Conservation (phyloP, 2,797 vertebrate genomes). For the Centroberyx gerrardi region DNA sequence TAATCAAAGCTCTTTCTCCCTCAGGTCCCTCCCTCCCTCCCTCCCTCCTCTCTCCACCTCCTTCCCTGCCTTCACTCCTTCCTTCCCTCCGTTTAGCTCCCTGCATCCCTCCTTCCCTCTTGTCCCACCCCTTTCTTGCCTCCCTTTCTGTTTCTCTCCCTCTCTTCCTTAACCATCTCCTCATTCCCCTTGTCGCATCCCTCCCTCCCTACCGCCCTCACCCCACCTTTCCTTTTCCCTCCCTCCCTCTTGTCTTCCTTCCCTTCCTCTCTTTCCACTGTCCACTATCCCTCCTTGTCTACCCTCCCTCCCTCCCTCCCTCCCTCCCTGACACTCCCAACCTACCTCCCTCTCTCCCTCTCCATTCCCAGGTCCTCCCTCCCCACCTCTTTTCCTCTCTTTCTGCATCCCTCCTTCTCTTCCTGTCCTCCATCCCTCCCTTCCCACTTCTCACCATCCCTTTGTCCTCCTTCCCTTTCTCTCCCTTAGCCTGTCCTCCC, state of each 20-base stretch:
- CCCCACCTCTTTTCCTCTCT: constrained; percentile 13
- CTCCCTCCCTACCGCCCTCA: constrained; percentile 26
- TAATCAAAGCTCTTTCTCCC: constrained; percentile 57
- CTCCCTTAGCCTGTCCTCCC: too few species aligned
- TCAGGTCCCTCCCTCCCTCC: constrained; percentile 35
- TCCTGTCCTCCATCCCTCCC: not conserved
- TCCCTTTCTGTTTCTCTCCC: constrained; percentile 20
- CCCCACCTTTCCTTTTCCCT: constrained; percentile 6
- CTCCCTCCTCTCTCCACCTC: not conserved
- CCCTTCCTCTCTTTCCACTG: not conserved
- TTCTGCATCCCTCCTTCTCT: not conserved
- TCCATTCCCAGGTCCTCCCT: too few species aligned
- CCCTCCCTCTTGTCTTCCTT: constrained; percentile 3
- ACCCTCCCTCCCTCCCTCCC: constrained; percentile 25
- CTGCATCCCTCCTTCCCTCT: not conserved
- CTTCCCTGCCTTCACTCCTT: constrained; percentile 16
- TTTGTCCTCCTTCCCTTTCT: too few species aligned
- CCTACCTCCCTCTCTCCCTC: too few species aligned
- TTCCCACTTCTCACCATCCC: too few species aligned
- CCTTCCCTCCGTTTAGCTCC: not conserved
- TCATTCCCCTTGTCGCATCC: not conserved
- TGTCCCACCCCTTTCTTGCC: constrained; percentile 3
- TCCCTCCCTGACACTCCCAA: too few species aligned
- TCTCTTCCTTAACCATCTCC: not conserved
- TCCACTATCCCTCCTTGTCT: not conserved